Evolutionary conservation across 1,140 invertebrate species (phyloP), one percentile per base, ranked within the genome.

Genomic region (Leucophenga varia): DNA sequence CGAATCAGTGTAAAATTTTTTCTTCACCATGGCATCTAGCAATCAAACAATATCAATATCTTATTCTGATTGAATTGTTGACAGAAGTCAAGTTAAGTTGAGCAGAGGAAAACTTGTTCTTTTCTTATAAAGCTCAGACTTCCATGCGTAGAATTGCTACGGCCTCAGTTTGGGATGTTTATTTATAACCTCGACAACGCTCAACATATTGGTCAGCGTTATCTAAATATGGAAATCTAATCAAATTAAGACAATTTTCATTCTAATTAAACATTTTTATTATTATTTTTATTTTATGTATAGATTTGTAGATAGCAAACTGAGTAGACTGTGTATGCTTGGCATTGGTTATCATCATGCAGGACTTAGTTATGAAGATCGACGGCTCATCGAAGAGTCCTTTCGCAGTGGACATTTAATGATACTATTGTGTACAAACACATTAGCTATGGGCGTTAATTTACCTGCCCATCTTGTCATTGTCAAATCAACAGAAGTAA

Each of bases 381-480:
- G 87, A 49, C 75, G 78, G 30, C 69, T 76, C 8, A 79, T 90
- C 9, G 83, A 87, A 60, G 72, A 82, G 14, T 69, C 85, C 2
- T 92, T 91, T 70, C 61, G 81, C 34, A 76, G 77, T 21, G 81
- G 83, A 46, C 71, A 82, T 36, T 63, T 92, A 16, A 83, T 82
- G 1, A 81, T 91, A 49, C 76, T 92, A 12, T 79, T 87, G 8
- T 81, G 84, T 1, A 88, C 86, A 6, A 86, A 82, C 34, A 88
- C 86, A 2, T 71, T 88, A 78, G 87, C 89, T 4, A 88, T 90
- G 83, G 90, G 89, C 16, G 86, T 92, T 0, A 91, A 92, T 73
- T 75, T 92, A 12, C 88, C 89, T 7, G 89, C 89, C 3, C 88
- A 91, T 76, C 76, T 91, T 13, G 89, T 91, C 2, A 82, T 92